phyloP scores from a whole-genome alignment of 2,113 vertebrate species.

The Lipotes vexillifer region DNA sequence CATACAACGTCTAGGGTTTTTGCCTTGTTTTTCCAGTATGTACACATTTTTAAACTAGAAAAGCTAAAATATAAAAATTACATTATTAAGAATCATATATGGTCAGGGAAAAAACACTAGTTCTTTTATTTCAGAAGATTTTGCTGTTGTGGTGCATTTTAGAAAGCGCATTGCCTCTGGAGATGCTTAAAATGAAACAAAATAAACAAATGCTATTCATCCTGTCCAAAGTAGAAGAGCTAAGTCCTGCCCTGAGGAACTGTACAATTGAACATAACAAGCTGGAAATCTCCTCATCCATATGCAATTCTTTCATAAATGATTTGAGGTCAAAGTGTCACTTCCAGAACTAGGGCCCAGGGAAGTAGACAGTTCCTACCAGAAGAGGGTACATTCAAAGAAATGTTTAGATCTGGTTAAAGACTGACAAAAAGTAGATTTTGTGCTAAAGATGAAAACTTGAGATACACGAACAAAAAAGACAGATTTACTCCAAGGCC shows the following conservation, averaged over 20 bases:
- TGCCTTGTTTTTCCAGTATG: background rate
- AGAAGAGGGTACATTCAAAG: background rate
- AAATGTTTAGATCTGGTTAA: background rate
- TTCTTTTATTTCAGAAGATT: background rate
- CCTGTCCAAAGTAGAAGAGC: background rate
- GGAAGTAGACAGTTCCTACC: background rate
- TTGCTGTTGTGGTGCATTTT: background rate
- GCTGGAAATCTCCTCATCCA: background rate
- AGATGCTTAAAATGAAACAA: slow-evolving; percentile 6
- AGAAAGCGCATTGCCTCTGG: background rate
- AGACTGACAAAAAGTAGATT: background rate
- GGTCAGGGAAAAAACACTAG: background rate
- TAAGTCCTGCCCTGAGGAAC: background rate
- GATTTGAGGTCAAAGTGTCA: background rate
- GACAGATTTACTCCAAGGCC: background rate
- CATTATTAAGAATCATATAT: background rate
- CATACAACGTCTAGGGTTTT: background rate
- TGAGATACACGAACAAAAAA: background rate
- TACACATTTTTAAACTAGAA: background rate
- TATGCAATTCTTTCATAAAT: background rate
- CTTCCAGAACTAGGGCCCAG: background rate
- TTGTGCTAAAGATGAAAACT: background rate
- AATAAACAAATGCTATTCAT: background rate
- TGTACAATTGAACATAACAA: background rate
- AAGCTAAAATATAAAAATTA: background rate